Evolutionary conservation across 2,888 invertebrate genomes (phyloP).

Genomic region (Arctia plantaginis): DNA sequence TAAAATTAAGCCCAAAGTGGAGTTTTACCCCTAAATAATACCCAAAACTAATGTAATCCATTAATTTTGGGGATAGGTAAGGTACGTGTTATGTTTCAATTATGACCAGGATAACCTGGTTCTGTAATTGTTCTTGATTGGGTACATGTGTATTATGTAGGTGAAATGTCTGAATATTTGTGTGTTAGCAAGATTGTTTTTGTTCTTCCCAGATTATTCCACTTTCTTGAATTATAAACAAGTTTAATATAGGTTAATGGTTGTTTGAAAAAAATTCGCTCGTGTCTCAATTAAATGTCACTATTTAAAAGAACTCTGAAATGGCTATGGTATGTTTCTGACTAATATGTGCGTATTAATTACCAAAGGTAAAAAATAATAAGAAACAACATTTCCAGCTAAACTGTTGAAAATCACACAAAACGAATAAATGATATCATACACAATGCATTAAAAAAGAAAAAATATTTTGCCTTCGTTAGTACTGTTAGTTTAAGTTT

Average conservation of each 20-base stretch:
- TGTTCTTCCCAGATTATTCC: background rate
- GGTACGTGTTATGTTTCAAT: conserved; percentile 45
- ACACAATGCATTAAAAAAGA: too few relatives aligned
- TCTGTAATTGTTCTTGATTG: conserved; percentile 26
- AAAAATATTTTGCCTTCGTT: too few relatives aligned
- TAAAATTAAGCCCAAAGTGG: conserved; percentile 16
- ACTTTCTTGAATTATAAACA: background rate
- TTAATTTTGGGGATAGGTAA: conserved; percentile 36
- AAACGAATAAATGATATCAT: too few relatives aligned
- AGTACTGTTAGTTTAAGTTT: too few relatives aligned
- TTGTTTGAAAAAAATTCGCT: background rate
- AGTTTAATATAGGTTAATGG: background rate
- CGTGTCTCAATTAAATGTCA: background rate
- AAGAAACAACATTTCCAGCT: too few relatives aligned
- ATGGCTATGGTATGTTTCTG: background rate
- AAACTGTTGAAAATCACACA: too few relatives aligned
- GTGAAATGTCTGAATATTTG: background rate
- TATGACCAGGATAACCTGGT: conserved; percentile 20
- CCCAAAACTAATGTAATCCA: conserved; percentile 43
- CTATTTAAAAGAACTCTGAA: too few relatives aligned
- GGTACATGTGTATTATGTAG: conserved; percentile 14
- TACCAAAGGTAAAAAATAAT: too few relatives aligned
- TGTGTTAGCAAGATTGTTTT: background rate
- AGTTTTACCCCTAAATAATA: conserved; percentile 23
- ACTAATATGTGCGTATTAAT: too few relatives aligned